Evolutionary conservation across 2,113 vertebrate species (phyloP).

Genomic region (Nibea albiflora): DNA sequence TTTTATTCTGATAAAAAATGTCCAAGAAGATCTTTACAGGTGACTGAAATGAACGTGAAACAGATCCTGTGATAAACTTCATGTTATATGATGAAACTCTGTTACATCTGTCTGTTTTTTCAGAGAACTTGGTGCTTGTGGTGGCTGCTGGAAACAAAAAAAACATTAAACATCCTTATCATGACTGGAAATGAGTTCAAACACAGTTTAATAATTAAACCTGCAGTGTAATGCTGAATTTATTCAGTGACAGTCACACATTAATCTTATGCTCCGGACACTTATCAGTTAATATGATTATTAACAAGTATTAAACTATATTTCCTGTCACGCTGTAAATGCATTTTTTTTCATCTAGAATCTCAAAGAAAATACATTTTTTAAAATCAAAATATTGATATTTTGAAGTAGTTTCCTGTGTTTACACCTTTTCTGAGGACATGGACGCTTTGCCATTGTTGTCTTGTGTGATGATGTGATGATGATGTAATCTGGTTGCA

Average conservation of each 20-base stretch:
- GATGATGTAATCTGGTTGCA: slow-evolving; percentile 79
- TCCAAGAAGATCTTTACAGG: neutral
- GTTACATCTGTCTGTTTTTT: neutral
- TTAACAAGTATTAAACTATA: neutral
- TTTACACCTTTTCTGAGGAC: slow-evolving; percentile 33
- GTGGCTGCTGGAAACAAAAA: neutral
- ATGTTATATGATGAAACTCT: neutral
- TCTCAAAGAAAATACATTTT: neutral
- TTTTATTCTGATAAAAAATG: neutral
- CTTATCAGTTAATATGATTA: neutral
- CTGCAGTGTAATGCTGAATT: neutral
- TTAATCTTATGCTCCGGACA: neutral
- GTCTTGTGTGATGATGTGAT: slow-evolving; percentile 74
- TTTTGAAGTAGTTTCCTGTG: neutral
- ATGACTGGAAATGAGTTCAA: neutral
- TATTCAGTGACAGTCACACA: neutral
- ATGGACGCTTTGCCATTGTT: slow-evolving; percentile 63
- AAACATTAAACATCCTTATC: neutral
- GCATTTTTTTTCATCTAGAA: neutral
- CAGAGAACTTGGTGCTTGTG: neutral
- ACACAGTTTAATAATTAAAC: neutral
- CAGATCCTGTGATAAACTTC: neutral
- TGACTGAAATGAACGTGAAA: no score
- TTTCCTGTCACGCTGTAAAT: neutral
- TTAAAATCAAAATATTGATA: no score